Evolutionary conservation across 2,113 vertebrate genomes (phyloP).

Genomic region (Canis aureus): DNA sequence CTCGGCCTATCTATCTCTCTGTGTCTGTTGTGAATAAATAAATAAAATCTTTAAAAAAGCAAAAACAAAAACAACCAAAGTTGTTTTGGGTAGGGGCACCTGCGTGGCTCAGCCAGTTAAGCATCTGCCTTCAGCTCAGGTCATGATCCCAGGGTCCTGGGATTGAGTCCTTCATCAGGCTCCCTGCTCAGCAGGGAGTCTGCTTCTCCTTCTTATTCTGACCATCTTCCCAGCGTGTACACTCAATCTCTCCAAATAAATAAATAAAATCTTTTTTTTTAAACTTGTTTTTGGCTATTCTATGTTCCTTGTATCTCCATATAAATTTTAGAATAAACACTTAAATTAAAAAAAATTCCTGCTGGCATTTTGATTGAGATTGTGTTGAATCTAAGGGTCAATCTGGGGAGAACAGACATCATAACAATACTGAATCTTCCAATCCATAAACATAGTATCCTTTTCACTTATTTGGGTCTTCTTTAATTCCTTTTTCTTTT

Average conservation of each 20-base stretch:
- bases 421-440: neutral
- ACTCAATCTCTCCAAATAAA: too few relatives aligned
- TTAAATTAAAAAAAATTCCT: neutral
- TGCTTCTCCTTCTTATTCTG: too few relatives aligned
- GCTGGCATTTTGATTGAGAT: neutral
- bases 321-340: conserved; percentile 1
- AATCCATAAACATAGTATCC: neutral
- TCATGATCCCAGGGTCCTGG: too few relatives aligned
- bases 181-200: too few relatives aligned
- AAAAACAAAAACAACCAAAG: neutral
- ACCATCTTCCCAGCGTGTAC: too few relatives aligned
- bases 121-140: too few relatives aligned
- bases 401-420: neutral
- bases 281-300: neutral
- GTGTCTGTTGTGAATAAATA: neutral
- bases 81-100: neutral
- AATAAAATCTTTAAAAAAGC: too few relatives aligned
- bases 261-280: too few relatives aligned
- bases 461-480: neutral
- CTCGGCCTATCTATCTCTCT: too few relatives aligned
- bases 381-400: neutral
- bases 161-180: too few relatives aligned
- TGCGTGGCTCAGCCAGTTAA: too few relatives aligned
- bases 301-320: neutral
- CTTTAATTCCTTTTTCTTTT: neutral